Evolutionary conservation across 2,888 invertebrate genomes (phyloP), one percentile per base, ranked within the genome.

Genomic region (Stenodera caucasica): DNA sequence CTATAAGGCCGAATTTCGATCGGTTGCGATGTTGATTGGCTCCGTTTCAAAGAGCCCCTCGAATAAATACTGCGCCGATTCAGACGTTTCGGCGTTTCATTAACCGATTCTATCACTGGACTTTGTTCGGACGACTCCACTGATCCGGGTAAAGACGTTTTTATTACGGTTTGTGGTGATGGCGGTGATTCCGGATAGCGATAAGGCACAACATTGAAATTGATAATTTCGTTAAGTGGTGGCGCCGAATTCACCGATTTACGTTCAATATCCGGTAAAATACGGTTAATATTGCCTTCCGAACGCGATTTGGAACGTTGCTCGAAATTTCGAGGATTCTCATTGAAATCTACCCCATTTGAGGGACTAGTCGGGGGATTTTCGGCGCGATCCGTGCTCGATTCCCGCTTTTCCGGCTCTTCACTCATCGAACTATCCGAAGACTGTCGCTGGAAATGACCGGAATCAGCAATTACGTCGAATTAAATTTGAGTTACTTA

Each of bases 1-100:
- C 85, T 85, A 67, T 85, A 84, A 0, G 86, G 83, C 51, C 82
- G 37, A 5, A 40, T 9, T 37, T 60, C 61, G 53, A 51, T 18
- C 40, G 58, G 50, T 50, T 65, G 57, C 2, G 67, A 61, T n/a
- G 67, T 61, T n/a, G 66, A 65, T 54, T 55, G 60, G 15, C 64
- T 59, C 3, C 58, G 26, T 49, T 65, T 63, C 32, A 56, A 37
- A 11, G 61, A 30, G 6, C 32, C 26, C 23, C 50, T 55, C 0
- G 55, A 49, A 40, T 52, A 53, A 8, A 53, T 51, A 23, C 51
- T 62, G 55, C 64, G 58, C 52, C 58, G 50, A 50, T 40, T 40
- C 21, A 57, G 26, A 54, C 61, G 58, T 40, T 67, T 71, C 29
- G 72, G 70, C 7, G 72, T 65, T 5, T 45, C 23, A n/a, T 45